These are phyloP conservation scores for Fistularia tabacaria DNA, from an alignment of 2,797 vertebrate genomes.

Conservation along the genomic window DNA sequence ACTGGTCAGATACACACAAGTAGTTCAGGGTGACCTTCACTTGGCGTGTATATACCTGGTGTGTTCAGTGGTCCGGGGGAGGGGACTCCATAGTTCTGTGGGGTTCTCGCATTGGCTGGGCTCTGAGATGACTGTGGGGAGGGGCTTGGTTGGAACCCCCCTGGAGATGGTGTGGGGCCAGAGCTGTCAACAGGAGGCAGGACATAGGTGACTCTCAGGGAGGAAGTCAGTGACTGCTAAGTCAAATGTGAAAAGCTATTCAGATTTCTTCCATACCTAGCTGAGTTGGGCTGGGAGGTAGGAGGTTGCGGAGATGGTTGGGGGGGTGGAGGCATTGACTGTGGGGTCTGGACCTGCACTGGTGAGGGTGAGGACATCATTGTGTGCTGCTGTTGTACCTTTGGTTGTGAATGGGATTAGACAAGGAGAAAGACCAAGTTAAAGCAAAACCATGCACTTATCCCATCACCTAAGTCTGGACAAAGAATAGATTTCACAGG, in stretches of 20 bases:
- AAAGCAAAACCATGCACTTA: too few species aligned
- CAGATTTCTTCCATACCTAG: constrained; percentile 54
- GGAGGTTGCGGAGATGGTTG: constrained; percentile 93
- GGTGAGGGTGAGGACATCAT: constrained; percentile 94
- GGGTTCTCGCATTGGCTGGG: constrained; percentile 86
- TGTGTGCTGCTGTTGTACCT: constrained; percentile 78
- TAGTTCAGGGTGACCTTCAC: too few species aligned
- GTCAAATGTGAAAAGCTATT: too few species aligned
- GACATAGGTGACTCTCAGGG: neutral
- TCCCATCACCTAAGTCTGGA: too few species aligned
- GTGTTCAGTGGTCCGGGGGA: constrained; percentile 90
- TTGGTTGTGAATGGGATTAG: constrained; percentile 8
- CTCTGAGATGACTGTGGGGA: constrained; percentile 95
- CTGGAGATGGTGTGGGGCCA: constrained; percentile 90
- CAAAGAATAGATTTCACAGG: too few species aligned
- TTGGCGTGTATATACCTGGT: constrained; percentile 74
- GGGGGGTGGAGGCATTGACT: constrained; percentile 90
- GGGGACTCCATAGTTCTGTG: constrained; percentile 90
- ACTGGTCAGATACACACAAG: too few species aligned
- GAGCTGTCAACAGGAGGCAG: constrained; percentile 75
- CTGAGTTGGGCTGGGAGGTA: constrained; percentile 90
- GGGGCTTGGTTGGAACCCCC: constrained; percentile 94
- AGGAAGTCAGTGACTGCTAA: neutral
- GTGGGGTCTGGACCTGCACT: constrained; percentile 85
- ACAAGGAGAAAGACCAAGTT: neutral